Conservation (phyloP, 2,797 vertebrate species). For the Pelobates cultripes region DNA sequence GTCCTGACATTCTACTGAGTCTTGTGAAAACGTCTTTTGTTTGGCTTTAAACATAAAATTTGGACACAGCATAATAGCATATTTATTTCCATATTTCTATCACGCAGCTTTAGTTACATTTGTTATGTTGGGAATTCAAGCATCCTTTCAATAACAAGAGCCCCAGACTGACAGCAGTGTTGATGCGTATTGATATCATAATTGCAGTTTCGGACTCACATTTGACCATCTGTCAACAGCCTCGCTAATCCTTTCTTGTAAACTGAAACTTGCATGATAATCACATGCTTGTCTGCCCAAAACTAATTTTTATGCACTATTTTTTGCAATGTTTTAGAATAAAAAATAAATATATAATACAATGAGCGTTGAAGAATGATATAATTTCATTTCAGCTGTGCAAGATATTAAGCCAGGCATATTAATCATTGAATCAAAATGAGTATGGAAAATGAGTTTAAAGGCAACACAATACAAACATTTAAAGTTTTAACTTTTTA, state of each 20-base stretch:
- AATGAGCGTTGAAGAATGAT: not conserved
- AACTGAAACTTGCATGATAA: conserved; percentile 35
- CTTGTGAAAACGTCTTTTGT: conserved; percentile 43
- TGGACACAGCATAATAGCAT: conserved; percentile 29
- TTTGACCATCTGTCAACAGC: conserved; percentile 51
- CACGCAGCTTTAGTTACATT: conserved; percentile 42
- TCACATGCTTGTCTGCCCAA: conserved; percentile 37
- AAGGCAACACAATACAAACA: not conserved
- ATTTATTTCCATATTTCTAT: conserved; percentile 52
- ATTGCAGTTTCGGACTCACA: conserved; percentile 45
- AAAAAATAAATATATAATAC: not conserved
- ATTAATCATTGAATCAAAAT: not conserved
- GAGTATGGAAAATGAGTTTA: not conserved
- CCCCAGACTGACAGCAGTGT: conserved; percentile 34
- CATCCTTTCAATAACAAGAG: conserved; percentile 39
- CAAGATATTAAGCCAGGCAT: not conserved
- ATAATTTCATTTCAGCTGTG: not conserved
- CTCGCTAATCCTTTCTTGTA: conserved; percentile 45
- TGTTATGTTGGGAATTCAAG: conserved; percentile 40
- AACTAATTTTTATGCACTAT: conserved; percentile 19
- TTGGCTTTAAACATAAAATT: conserved; percentile 31
- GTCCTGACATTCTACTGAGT: not conserved
- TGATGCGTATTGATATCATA: conserved; percentile 50
- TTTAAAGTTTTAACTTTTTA: too few species aligned
- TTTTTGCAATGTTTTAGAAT: conserved; percentile 2